Percentiles rank a stretch among this genome's conserved stretches.
Conservation (phyloP, 2,888 invertebrate species). For the Rhamphomyia laevipes region DNA sequence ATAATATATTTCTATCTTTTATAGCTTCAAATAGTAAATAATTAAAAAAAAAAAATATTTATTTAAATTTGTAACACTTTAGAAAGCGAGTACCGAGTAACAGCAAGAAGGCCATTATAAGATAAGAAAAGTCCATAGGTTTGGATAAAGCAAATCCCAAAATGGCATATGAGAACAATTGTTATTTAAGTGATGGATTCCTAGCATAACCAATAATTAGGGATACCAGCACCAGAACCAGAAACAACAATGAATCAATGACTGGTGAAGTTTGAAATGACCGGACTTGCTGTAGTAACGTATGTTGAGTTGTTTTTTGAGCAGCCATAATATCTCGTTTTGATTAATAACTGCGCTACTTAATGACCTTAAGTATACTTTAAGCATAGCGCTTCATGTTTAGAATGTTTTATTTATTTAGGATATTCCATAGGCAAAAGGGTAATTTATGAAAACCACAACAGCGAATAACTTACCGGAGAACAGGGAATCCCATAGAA, state of each 20-base stretch:
- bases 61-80: constrained; percentile 37
- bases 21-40: too few species aligned
- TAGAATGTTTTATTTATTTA: constrained; percentile 26
- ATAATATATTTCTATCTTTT: too few species aligned
- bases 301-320: constrained; percentile 51
- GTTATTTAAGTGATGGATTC: constrained; percentile 95
- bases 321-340: constrained; percentile 52
- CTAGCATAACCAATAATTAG: constrained; percentile 93
- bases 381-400: constrained; percentile 57
- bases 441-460: constrained; percentile 35
- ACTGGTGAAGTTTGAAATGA: constrained; percentile 81
- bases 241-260: constrained; percentile 99
- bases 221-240: constrained; percentile 98
- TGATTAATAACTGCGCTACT: constrained; percentile 62
- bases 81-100: constrained; percentile 93
- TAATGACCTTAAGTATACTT: constrained; percentile 64
- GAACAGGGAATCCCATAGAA: too few species aligned
- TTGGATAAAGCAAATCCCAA: constrained; percentile 95
- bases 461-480: too few species aligned
- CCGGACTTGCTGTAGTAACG: constrained; percentile 56
- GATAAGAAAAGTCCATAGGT: constrained; percentile 98
- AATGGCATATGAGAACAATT: constrained; percentile 95
- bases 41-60: too few species aligned
- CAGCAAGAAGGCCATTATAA: constrained; percentile 97
- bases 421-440: constrained; percentile 32